Percentiles rank a stretch among this genome's conserved stretches.
phyloP scores from a whole-genome alignment of 1,140 invertebrate species.

The Atta texana region DNA sequence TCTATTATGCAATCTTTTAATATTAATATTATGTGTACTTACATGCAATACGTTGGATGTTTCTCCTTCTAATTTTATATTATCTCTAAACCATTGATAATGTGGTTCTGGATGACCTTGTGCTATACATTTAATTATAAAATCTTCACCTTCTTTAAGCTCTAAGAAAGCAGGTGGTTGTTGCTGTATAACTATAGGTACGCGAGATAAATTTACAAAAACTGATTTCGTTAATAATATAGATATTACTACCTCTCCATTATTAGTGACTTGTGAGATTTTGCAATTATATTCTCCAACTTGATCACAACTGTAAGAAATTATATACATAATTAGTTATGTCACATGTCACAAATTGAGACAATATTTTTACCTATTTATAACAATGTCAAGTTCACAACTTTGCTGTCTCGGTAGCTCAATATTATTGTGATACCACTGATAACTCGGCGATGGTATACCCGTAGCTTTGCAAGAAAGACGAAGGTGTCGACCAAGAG shows the following conservation, averaged over 20 bases:
- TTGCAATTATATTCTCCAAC: conserved; percentile 79
- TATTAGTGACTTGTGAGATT: conserved; percentile 71
- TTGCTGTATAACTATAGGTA: conserved; percentile 74
- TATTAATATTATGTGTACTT: not conserved
- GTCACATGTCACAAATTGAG: not conserved
- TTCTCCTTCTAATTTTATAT: conserved; percentile 78
- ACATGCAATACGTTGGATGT: conserved; percentile 74
- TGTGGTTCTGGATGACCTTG: conserved; percentile 74
- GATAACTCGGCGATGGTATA: conserved; percentile 79
- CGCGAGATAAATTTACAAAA: conserved; percentile 71
- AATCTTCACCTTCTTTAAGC: conserved; percentile 72
- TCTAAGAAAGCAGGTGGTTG: conserved; percentile 75
- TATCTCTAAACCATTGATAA: conserved; percentile 82
- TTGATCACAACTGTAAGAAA: conserved; percentile 53
- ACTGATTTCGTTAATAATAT: conserved; percentile 67
- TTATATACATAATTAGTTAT: not conserved
- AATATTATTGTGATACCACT: conserved; percentile 77
- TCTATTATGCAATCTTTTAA: not conserved
- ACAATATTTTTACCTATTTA: conserved; percentile 66
- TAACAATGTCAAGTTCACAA: conserved; percentile 68
- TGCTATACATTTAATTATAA: conserved; percentile 76
- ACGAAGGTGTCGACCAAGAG: conserved; percentile 65
- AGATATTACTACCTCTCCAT: conserved; percentile 59
- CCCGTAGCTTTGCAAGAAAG: conserved; percentile 77
- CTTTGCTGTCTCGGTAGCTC: conserved; percentile 57